phyloP scores from a whole-genome alignment of 1,140 invertebrate species.

The Propsilocerus akamusi region DNA sequence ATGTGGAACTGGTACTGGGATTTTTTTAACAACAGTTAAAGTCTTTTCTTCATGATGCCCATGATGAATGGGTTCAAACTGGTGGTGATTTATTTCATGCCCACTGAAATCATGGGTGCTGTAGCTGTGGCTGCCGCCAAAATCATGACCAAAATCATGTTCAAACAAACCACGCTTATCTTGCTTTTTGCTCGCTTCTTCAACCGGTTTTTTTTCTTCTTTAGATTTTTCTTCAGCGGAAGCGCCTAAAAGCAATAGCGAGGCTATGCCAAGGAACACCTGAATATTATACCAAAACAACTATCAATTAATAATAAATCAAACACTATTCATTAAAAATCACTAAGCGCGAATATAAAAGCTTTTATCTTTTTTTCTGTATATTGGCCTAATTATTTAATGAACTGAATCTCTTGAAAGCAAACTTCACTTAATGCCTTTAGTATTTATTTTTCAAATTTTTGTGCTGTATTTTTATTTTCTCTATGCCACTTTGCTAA shows the following conservation, averaged over 20 bases:
- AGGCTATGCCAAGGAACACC: neutral
- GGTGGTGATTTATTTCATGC: slow-evolving; percentile 10
- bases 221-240: slow-evolving; percentile 31
- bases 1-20: slow-evolving; percentile 38
- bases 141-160: slow-evolving; percentile 24
- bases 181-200: slow-evolving; percentile 31
- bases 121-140: slow-evolving; percentile 12
- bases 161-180: slow-evolving; percentile 42
- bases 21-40: slow-evolving; percentile 56
- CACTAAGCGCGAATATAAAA: neutral
- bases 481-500: neutral
- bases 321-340: neutral
- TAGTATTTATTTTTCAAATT: neutral
- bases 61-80: slow-evolving; percentile 7
- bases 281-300: neutral
- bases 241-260: neutral
- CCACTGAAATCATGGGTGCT: slow-evolving; percentile 16
- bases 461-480: neutral
- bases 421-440: neutral
- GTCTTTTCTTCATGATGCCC: slow-evolving; percentile 32
- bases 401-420: neutral
- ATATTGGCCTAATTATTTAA: neutral
- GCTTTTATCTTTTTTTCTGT: neutral
- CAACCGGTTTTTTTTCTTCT: slow-evolving; percentile 25
- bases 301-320: neutral